phyloP scores from a whole-genome alignment of 2,797 vertebrate species.

The Bradypodion ventrale region DNA sequence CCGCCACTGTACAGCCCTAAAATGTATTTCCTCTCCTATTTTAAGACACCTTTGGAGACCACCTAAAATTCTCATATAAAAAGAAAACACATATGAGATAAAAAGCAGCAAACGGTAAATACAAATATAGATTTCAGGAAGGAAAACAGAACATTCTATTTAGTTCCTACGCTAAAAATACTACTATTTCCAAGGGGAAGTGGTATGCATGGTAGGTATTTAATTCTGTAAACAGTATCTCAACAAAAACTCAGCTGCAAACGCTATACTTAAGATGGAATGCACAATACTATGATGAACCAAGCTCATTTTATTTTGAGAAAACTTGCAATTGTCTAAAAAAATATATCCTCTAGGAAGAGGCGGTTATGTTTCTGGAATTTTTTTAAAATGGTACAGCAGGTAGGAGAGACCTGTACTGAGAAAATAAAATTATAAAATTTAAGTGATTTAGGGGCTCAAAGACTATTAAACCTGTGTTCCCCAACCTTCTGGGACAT shows the following conservation, averaged over 20 bases:
- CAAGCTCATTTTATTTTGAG: not conserved
- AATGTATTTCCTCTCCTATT: not conserved
- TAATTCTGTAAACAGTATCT: constrained; percentile 17
- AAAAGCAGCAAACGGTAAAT: not conserved
- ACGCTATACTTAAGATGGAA: constrained; percentile 21
- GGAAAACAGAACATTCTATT: not conserved
- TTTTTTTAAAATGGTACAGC: constrained; percentile 6
- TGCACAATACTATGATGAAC: not conserved
- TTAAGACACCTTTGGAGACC: not conserved
- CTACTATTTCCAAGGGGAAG: constrained; percentile 8
- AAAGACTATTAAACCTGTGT: constrained; percentile 16
- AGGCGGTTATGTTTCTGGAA: constrained; percentile 6
- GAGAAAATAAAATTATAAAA: constrained; percentile 29
- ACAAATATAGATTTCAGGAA: not conserved
- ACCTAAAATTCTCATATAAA: not conserved
- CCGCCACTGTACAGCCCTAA: not conserved
- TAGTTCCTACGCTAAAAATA: not conserved
- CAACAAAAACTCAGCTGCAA: not conserved
- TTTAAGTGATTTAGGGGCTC: not conserved
- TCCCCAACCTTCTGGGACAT: too few species aligned
- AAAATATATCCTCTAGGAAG: not conserved
- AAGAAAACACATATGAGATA: not conserved
- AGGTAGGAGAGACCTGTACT: not conserved
- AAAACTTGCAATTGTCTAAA: constrained; percentile 23
- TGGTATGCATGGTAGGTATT: constrained; percentile 13